Evolutionary conservation across 1,140 invertebrate genomes (phyloP).

Genomic region (Ganaspis sp.): DNA sequence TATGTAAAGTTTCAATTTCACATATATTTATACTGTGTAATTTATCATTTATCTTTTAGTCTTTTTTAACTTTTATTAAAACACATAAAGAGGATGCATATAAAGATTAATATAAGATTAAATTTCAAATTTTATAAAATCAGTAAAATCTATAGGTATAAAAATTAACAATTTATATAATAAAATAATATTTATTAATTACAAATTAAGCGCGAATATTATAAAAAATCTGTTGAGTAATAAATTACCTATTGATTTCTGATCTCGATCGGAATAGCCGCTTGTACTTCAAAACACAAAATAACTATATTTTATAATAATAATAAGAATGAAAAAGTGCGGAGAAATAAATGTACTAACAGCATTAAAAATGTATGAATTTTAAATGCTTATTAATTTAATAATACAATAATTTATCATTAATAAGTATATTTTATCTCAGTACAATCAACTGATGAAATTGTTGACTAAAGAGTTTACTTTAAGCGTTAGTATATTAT

Average conservation of each 20-base stretch:
- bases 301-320: conserved; percentile 31
- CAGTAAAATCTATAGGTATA: background rate
- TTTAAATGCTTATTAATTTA: background rate
- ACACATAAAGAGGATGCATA: too few species aligned
- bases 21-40: too few species aligned
- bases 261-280: conserved; percentile 71
- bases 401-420: too few species aligned
- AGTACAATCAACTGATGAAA: conserved; percentile 6
- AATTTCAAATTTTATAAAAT: background rate
- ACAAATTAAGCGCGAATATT: background rate
- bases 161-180: background rate
- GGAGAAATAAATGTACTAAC: conserved; percentile 21
- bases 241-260: conserved; percentile 49
- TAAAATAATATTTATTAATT: background rate
- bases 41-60: background rate
- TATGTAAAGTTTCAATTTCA: too few species aligned
- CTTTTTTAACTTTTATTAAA: background rate
- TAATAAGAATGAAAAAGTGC: background rate
- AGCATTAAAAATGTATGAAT: background rate
- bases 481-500: background rate
- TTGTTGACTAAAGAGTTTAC: background rate
- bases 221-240: background rate
- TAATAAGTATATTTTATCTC: conserved; percentile 15
- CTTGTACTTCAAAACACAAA: conserved; percentile 73
- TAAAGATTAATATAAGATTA: background rate